Conservation (phyloP, 2,797 vertebrate species). For the Galaxias olidus region DNA sequence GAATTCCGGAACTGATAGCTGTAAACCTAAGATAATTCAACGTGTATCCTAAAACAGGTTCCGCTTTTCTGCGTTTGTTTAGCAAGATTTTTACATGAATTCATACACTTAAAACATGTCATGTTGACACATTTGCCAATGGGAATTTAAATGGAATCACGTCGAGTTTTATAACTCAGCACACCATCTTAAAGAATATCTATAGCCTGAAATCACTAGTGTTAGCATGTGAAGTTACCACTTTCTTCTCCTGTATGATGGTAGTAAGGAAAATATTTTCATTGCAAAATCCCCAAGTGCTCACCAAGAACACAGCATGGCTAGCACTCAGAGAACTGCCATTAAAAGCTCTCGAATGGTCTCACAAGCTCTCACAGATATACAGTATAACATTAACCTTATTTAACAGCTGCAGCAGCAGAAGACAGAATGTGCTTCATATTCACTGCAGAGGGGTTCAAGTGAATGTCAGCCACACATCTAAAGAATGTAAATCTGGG, state of each 20-base stretch:
- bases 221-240: not conserved
- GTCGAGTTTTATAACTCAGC: not conserved
- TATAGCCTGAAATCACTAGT: not conserved
- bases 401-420: constrained; percentile 36
- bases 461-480: constrained; percentile 44
- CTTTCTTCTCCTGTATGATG: not conserved
- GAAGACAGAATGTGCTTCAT: constrained; percentile 40
- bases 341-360: constrained; percentile 27
- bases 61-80: too few relatives aligned
- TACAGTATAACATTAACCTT: constrained; percentile 40
- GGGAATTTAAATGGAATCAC: not conserved
- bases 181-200: not conserved
- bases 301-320: constrained; percentile 17
- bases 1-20: not conserved
- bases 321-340: constrained; percentile 25
- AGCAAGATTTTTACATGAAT: too few relatives aligned
- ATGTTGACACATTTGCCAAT: too few relatives aligned
- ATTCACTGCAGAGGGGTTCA: constrained; percentile 49
- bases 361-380: constrained; percentile 41
- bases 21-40: too few relatives aligned
- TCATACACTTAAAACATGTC: too few relatives aligned
- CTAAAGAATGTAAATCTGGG: constrained; percentile 41
- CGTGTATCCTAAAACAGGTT: too few relatives aligned
- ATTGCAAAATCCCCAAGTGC: not conserved
- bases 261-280: too few relatives aligned